Evolutionary conservation across 2,113 vertebrate genomes (phyloP), one percentile per base, ranked within the genome.

Genomic region (Cyanoderma ruficeps): DNA sequence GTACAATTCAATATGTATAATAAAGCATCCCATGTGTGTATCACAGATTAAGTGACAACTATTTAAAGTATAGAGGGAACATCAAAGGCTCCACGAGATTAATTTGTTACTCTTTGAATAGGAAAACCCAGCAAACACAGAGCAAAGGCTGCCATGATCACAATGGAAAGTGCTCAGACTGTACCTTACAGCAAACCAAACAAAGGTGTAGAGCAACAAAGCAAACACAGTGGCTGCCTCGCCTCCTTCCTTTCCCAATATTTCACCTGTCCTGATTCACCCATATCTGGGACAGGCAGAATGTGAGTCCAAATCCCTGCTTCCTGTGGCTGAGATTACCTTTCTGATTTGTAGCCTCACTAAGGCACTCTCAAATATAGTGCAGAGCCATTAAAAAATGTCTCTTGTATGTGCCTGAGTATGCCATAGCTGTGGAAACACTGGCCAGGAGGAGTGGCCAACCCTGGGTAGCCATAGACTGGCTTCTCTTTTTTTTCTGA

Each of bases 391-490:
- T 46, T 59, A 7, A 2, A 42, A 72, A 61, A 44, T 15, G 9
- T 13, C 6, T 67, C 47, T 42, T 41, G 1, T 55, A 59, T 63
- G 71, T 83, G 30, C 6, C 24, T 46, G 7, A 52, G 21, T 24
- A 47, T 25, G 9, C 9, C 6, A 14, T 42, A 56, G 4, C 23
- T 60, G 44, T 47, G 24, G 21, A 76, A 94, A 42, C 12, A 21
- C 21, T 55, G 63, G 23, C 41, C 47, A 27, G 39, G 22, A 46
- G 50, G 6, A 35, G 5, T 12, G 46, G 23, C 39, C 44, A 60
- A 1, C 12, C 13, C 18, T 21, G 11, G 11, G 9, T 9, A 72
- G 52, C 10, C 18, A 61, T 0, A 1, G 24, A 25, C 12, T 49
- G 18, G 6, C 53, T 92, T 56, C 35, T 20, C 12, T 12, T n/a